Evolutionary conservation across 92 coral and sea anemone genomes (phyloP), one percentile per base, ranked within the genome.

Genomic region (Isaurus tuberculatus): DNA sequence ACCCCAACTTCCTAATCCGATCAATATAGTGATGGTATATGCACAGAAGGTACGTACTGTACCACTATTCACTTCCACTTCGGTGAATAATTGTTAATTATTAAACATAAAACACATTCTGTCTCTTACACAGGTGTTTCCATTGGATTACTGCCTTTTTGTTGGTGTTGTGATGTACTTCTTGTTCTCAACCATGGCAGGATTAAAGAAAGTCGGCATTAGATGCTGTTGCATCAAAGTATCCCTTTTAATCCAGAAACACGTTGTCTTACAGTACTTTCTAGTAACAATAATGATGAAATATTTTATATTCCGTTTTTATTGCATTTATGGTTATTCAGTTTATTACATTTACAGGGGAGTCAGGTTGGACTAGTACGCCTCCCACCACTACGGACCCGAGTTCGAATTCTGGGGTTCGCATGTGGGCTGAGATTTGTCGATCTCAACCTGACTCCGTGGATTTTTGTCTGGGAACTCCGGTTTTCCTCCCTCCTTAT

Each of bases 191-290:
- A 90, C 99, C 72, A 96, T 96, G 99, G 92, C 94, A 2, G 99
- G 99, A 19, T 94, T 96, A 85, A 94, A 89, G 61, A 85, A 94
- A n/a, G 83, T 91, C 58, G 95, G 99, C 32, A 96, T 96, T 46
- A 93, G 99, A 8, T 96, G 97, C 86, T 96, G 97, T 79, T 96
- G 99, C 87, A 88, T 96, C 65, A 94, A 88, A 92, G 99, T 96
- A 96, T 96, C 99, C 98, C 94, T 86, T 23, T 27, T 44, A 11
- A 19, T 72, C 19, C 15, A 53, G 15, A 40, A 40, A 40, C 7
- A 13, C n/a, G n/a, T n/a, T n/a, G n/a, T n/a, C n/a, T n/a, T n/a
- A n/a, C n/a, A n/a, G n/a, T n/a, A n/a, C n/a, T n/a, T n/a, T n/a
- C n/a, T n/a, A n/a, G n/a, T n/a, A n/a, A n/a, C n/a, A n/a, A n/a